These are phyloP conservation scores for Tetraneura akinire DNA, from an alignment of 1,140 invertebrate species.

Conservation along the genomic window DNA sequence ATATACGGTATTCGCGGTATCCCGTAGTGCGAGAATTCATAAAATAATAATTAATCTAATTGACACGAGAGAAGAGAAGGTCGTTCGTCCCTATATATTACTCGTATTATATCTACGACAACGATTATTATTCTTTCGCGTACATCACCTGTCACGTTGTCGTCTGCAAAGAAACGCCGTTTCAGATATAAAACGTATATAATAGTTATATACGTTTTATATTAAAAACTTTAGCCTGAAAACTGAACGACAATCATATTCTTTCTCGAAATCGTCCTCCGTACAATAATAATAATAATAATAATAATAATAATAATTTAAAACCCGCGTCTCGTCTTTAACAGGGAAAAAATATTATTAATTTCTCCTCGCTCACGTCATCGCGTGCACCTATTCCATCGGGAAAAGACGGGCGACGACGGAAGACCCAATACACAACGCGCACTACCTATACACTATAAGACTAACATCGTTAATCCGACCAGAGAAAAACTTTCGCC, in stretches of 20 bases:
- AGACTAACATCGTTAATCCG: constrained; percentile 16
- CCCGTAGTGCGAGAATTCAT: not conserved
- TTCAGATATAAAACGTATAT: no score
- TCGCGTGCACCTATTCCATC: no score
- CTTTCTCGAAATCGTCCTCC: not conserved
- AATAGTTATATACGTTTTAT: constrained; percentile 11
- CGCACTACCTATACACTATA: no score
- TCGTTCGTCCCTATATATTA: no score
- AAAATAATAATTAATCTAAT: constrained; percentile 40
- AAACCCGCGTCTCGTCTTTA: constrained; percentile 14
- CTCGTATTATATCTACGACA: not conserved
- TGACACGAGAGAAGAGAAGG: constrained; percentile 21
- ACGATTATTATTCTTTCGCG: constrained; percentile 44
- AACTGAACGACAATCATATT: constrained; percentile 36
- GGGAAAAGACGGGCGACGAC: no score
- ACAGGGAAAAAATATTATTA: constrained; percentile 7
- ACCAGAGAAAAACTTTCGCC: constrained; percentile 33
- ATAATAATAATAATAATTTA: constrained; percentile 7
- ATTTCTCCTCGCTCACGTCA: not conserved
- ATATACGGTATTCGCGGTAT: no score
- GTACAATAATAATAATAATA: no score
- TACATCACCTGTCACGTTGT: constrained; percentile 27
- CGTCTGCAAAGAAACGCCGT: not conserved
- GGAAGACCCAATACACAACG: no score
- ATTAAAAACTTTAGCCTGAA: constrained; percentile 37